Conservation (phyloP, 2,888 invertebrate genomes). For the Lithophane leautieri region DNA sequence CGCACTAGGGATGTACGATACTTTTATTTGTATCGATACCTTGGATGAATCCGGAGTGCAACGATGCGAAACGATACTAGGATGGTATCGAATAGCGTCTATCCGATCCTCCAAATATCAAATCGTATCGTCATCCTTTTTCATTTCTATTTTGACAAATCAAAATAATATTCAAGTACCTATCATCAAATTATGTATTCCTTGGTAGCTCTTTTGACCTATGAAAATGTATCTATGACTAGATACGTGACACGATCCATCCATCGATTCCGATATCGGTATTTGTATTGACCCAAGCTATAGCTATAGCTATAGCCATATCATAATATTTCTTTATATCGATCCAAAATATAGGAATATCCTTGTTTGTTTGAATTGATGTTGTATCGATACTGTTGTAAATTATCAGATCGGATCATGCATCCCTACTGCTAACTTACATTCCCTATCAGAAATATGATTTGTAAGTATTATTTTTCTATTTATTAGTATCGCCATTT, state of each 20-base stretch:
- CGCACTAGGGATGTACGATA: constrained; percentile 16
- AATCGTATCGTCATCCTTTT: neutral
- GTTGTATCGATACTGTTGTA: neutral
- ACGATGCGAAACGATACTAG: neutral
- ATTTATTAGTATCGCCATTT: constrained; percentile 44
- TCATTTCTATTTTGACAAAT: neutral
- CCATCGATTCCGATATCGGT: neutral
- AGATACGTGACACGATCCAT: neutral
- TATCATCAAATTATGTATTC: neutral
- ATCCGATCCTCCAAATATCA: neutral
- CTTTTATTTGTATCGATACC: neutral
- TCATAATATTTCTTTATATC: neutral
- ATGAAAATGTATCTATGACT: neutral
- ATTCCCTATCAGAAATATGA: constrained; percentile 32
- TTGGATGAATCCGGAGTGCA: neutral
- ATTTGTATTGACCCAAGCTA: neutral
- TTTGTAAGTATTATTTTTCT: constrained; percentile 49
- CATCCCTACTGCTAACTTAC: constrained; percentile 34
- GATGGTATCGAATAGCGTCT: neutral
- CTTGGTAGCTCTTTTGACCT: neutral
- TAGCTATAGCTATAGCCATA: too few species aligned
- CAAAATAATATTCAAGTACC: neutral
- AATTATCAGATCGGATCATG: neutral
- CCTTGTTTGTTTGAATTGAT: neutral
- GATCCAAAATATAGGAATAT: neutral